Percentiles rank a stretch among this genome's conserved stretches.
These are phyloP conservation scores for Corythaeola cristata DNA, from an alignment of 2,113 vertebrate genomes.

Conservation along the genomic window DNA sequence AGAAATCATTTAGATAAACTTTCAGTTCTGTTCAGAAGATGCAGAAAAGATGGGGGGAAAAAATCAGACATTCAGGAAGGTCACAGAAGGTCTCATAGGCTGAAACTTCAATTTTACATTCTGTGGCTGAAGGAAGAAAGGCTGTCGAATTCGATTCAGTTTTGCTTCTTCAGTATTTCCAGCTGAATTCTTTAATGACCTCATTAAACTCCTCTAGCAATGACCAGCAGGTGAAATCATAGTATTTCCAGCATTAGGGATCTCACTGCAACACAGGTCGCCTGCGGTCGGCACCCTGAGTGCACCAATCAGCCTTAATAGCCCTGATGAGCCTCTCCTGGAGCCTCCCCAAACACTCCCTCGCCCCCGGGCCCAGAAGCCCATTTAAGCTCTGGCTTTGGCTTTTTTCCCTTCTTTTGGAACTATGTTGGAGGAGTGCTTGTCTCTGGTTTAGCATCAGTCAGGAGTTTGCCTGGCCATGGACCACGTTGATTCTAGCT, in stretches of 20 bases:
- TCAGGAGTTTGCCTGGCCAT: rapidly evolving
- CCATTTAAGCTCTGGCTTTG: neutral
- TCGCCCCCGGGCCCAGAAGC: too few relatives aligned
- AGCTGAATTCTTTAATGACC: neutral
- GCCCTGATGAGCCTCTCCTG: neutral
- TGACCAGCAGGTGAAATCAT: neutral
- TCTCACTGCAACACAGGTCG: neutral
- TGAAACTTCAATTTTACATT: neutral
- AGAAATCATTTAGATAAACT: neutral
- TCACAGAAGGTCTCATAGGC: neutral
- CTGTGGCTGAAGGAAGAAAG: neutral
- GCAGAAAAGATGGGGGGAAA: neutral
- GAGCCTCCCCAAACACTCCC: neutral
- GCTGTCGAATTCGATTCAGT: neutral
- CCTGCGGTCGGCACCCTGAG: too few relatives aligned
- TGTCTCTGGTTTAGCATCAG: neutral
- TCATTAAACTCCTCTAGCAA: neutral
- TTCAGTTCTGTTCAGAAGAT: neutral
- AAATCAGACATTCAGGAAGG: neutral
- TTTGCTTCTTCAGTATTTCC: neutral
- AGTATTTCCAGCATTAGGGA: neutral
- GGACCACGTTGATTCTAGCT: rapidly evolving
- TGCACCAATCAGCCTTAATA: too few relatives aligned
- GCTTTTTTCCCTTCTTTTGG: neutral
- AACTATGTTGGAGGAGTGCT: rapidly evolving